phyloP scores from a whole-genome alignment of 2,888 invertebrate species.

The Acanthoscelides obtectus region DNA sequence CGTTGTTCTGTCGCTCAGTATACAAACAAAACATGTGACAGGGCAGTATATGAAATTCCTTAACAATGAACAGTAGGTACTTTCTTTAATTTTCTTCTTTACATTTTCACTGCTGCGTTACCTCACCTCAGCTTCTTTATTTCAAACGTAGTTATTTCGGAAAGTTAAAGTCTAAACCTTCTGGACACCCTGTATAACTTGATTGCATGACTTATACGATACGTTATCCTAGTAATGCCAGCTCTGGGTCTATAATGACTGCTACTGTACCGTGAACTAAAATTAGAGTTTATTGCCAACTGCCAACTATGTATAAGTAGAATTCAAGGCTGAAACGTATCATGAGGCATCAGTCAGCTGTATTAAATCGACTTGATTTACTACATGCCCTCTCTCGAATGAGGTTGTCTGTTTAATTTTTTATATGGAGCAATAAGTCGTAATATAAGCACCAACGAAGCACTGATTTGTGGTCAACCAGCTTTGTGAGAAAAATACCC shows the following conservation, averaged over 20 bases:
- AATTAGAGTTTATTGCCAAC: slow-evolving; percentile 21
- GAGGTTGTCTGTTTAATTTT: background rate
- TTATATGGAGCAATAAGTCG: background rate
- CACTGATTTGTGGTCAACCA: background rate
- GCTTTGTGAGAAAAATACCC: no score
- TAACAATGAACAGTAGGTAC: no score
- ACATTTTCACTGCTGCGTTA: no score
- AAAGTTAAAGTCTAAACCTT: no score
- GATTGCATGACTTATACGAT: no score
- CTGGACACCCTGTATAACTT: no score
- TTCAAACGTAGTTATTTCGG: no score
- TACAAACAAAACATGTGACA: no score
- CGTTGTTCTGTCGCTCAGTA: no score
- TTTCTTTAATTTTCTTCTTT: no score
- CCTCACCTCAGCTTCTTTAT: no score
- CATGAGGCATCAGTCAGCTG: slow-evolving; percentile 14
- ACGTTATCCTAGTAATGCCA: background rate
- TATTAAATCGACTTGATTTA: background rate
- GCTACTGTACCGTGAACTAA: slow-evolving; percentile 19
- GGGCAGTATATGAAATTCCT: no score
- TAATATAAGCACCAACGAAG: background rate
- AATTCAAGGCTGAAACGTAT: slow-evolving; percentile 19
- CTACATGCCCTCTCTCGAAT: background rate
- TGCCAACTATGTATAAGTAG: slow-evolving; percentile 25
- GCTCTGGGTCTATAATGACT: slow-evolving; percentile 9